Evolutionary conservation across 2,888 invertebrate genomes (phyloP).

Genomic region (Oligia latruncula): DNA sequence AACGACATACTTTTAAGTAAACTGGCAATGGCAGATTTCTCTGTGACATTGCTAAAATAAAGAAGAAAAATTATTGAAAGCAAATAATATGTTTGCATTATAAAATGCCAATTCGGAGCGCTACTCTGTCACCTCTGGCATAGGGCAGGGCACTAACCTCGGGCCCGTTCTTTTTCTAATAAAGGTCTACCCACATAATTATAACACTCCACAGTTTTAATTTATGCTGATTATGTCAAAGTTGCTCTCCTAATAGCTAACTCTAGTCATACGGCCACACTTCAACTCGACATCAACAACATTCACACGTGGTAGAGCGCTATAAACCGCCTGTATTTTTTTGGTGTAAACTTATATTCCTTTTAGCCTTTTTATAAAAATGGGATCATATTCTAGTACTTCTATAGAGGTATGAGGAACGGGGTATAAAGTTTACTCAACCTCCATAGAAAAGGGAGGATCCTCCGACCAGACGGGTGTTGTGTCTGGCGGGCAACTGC

Average conservation of each 20-base stretch:
- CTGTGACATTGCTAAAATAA: background rate
- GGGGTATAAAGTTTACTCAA: no score
- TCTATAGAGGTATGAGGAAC: no score
- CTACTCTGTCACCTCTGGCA: background rate
- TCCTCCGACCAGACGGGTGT: no score
- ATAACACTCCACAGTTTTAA: background rate
- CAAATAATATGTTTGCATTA: background rate
- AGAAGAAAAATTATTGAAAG: no score
- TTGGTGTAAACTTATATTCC: background rate
- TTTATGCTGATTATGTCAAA: no score
- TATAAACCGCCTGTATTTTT: background rate
- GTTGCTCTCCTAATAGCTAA: background rate
- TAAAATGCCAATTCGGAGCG: background rate
- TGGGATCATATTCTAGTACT: background rate
- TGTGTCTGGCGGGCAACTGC: no score
- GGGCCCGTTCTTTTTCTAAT: conserved; percentile 1
- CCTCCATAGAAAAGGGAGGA: no score
- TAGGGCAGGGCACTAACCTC: background rate
- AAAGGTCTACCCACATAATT: background rate
- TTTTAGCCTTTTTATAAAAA: background rate
- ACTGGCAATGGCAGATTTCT: conserved; percentile 1
- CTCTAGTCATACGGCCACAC: background rate
- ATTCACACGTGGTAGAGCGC: background rate
- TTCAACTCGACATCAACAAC: background rate
- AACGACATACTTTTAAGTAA: conserved; percentile 8